Evolutionary conservation across 1,140 invertebrate species (phyloP), one percentile per base, ranked within the genome.

Genomic region (Pseudobourletiella spinata): DNA sequence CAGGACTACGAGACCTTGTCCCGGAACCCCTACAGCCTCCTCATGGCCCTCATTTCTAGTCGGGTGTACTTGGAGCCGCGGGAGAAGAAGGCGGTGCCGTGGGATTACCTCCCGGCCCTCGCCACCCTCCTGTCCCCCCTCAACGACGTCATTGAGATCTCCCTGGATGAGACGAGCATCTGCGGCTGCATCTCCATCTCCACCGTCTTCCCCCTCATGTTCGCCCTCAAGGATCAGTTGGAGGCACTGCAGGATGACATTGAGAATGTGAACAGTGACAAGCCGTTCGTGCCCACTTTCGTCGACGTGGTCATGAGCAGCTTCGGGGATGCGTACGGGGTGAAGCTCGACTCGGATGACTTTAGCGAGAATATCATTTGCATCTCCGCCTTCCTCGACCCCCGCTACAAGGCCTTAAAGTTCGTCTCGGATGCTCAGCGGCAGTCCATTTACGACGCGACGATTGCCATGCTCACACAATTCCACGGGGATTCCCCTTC

Each of bases 331-430:
- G 14, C 28, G 22, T 61, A 52, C 25, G 18, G 35, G 2, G 54
- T 61, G 3, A 32, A 59, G 8, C 16, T 59, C 14, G 57, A 59
- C 16, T 48, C 57, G 11, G n/a, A 15, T 2, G 48, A 61, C 26
- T 52, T 24, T 42, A n/a, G 26, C 20, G 8, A 11, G 14, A 22
- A 15, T 11, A 24, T 29, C 2, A 30, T 52, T 2, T 30, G 29
- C 24, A 14, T 52, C 1, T 59, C 43, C 15, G 24, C 57, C 18
- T 61, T 61, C 25, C 30, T 61, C 2, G 59, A 61, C 28, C 59
- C 59, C 2, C 26, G 59, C 2, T 61, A 61, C 28, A 61, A 61
- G 39, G 43, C 11, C 3, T 24, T 61, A 16, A 32, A 61, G 3
- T 61, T 51, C 22, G 16, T 59, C 57, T 4, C 24, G 2, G 25